Conservation (phyloP, 2,797 vertebrate genomes). For the Pogonophryne albipinna region DNA sequence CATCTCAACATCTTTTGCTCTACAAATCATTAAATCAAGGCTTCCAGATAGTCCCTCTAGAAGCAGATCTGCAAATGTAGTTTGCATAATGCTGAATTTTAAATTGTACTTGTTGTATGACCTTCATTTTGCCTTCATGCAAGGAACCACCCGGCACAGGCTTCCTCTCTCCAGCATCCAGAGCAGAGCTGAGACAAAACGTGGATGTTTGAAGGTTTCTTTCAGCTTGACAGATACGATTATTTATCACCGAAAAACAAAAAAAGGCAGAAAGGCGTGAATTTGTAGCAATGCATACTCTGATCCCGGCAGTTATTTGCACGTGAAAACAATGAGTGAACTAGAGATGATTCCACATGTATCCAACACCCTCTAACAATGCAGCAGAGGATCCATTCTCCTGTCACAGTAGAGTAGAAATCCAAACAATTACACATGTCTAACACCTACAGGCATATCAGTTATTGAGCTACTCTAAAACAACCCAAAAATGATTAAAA, state of each 20-base stretch:
- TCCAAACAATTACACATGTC: constrained; percentile 6
- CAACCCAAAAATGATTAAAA: constrained; percentile 40
- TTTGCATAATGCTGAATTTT: constrained; percentile 44
- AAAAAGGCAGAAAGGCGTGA: background rate
- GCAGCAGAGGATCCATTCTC: constrained; percentile 19
- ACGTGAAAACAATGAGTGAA: background rate
- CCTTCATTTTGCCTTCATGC: constrained; percentile 33
- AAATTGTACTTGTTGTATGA: constrained; percentile 44
- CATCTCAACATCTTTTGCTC: background rate
- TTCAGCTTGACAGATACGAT: background rate
- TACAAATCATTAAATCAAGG: background rate
- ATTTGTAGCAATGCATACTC: background rate
- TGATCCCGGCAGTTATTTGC: constrained; percentile 9
- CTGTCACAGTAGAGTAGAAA: constrained; percentile 4
- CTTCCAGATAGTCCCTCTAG: background rate
- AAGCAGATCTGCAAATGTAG: constrained; percentile 25
- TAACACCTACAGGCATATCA: constrained; percentile 53
- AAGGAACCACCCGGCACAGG: background rate
- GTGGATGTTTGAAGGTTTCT: background rate
- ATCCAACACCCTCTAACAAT: constrained; percentile 11
- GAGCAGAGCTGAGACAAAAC: background rate
- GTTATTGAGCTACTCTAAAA: constrained; percentile 19
- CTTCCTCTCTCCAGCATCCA: constrained; percentile 8
- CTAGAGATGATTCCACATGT: constrained; percentile 15
- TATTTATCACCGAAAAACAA: background rate